Conservation (phyloP, 2,113 vertebrate genomes). For the Mohoua ochrocephala region DNA sequence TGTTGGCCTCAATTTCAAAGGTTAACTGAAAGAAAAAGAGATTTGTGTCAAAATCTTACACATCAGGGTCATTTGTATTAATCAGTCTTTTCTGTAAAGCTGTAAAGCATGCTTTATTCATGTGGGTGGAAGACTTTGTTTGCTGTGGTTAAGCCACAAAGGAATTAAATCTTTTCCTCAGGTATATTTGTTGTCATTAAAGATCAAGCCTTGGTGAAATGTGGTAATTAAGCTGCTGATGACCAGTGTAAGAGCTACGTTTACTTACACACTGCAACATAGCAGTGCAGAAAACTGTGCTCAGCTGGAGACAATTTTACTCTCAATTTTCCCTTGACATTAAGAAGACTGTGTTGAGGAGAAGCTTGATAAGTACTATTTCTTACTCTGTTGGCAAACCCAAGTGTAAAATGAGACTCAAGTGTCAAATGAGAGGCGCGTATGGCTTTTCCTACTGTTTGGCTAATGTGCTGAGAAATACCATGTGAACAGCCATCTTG, state of each 20-base stretch:
- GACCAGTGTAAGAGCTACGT: not conserved
- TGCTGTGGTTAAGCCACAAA: not conserved
- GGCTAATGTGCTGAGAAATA: not conserved
- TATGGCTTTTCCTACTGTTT: not conserved
- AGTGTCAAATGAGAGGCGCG: not conserved
- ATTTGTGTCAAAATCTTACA: not conserved
- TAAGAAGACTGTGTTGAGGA: not conserved
- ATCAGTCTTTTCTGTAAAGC: conserved; percentile 29
- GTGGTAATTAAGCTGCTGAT: conserved; percentile 17
- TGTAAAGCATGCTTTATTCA: conserved; percentile 52
- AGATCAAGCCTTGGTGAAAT: not conserved
- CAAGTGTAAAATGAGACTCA: not conserved
- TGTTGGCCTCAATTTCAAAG: not conserved
- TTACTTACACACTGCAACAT: conserved; percentile 17
- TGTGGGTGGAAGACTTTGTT: conserved; percentile 23
- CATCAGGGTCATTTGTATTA: not conserved
- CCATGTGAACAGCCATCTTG: not conserved
- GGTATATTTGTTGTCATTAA: not conserved
- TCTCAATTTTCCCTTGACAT: conserved; percentile 8
- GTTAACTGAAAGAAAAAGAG: not conserved
- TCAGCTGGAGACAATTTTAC: conserved; percentile 65
- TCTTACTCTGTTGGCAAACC: not conserved
- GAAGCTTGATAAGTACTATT: not conserved
- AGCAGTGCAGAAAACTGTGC: conserved; percentile 42
- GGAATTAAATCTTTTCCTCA: not conserved